These are phyloP conservation scores for Pantherophis alleghaniensis DNA, from an alignment of 2,797 vertebrate genomes.

Conservation along the genomic window DNA sequence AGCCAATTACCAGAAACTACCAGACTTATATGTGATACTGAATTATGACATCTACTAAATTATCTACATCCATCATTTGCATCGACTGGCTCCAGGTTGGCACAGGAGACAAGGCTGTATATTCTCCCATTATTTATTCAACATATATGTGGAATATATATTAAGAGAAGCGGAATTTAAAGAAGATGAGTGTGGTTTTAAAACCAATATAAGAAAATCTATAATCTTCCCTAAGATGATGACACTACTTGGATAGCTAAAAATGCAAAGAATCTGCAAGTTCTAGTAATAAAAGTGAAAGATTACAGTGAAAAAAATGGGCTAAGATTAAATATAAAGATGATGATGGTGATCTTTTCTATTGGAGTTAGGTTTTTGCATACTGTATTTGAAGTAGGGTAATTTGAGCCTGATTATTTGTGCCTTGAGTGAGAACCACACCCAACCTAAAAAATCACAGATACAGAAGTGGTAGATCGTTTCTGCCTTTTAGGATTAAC, in stretches of 20 bases:
- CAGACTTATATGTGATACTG: not conserved
- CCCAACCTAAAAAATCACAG: not conserved
- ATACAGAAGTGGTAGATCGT: not conserved
- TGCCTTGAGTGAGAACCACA: not conserved
- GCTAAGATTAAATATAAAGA: not conserved
- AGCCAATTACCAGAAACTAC: not conserved
- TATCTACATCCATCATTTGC: not conserved
- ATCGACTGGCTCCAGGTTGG: not conserved
- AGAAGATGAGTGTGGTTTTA: not conserved
- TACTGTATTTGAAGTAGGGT: not conserved
- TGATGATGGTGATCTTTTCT: not conserved
- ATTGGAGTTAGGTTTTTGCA: not conserved
- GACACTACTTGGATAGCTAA: not conserved
- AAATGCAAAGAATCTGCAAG: not conserved
- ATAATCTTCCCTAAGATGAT: not conserved
- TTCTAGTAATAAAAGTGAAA: not conserved
- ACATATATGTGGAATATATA: not conserved
- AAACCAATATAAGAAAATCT: not conserved
- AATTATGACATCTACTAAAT: not conserved
- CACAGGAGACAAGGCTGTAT: not conserved
- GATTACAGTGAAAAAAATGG: not conserved
- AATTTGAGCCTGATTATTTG: not conserved
- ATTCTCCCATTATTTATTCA: not conserved
- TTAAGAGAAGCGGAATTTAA: not conserved
- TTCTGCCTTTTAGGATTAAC: not conserved